Base-by-base conservation (phyloP, 2,797 vertebrate species). In the Echeneis naucrates region DNA sequence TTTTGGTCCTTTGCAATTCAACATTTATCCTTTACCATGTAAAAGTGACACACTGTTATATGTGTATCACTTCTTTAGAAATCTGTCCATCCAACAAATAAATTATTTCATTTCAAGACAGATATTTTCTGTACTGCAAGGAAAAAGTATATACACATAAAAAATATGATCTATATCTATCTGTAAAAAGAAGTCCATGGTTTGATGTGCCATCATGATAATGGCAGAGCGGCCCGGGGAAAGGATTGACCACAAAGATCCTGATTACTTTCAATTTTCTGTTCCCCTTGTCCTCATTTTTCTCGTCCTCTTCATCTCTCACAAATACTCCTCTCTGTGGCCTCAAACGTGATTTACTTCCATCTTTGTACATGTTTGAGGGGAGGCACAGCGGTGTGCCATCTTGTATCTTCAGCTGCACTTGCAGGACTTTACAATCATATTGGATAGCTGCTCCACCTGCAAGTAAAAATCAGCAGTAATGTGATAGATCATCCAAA, bases 381-480 rank as follows among this genome's bases (percentile, higher is more conserved):
- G 38, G 14, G 72, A 72, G 21, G 50, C 70, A 33, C 64, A 71
- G 80, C 64, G 8, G 50, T 11, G 55, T 4, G 69, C 65, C 57
- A 2, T 3, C 24, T 2, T 63, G 65, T 60, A 45, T 64, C 75
- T 94, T 94, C 96, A 98, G 94, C 96, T 96, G 86, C 97, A 98
- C 78, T 96, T 96, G 93, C 97, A 98, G 75, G 94, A 96, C 78
- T 93, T 96, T 68, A 98, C 96, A 4, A 96, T 93, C 96, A 98
- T 97, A 84, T 97, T 96, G 85, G 96, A 97, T 68, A 98, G 89
- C 89, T 96, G 95, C 84, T 98, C 97, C 91, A 97, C 95, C 95
- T 95, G 81, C 51, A 91, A 89, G 68, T 35, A 55, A 83, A 66
- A 84, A 84, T 32, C 7, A 38, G 30, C 66, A 45, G 52, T 0